Evolutionary conservation across 2,797 vertebrate genomes (phyloP), one percentile per base, ranked within the genome.

Genomic region (Molossus molossus): DNA sequence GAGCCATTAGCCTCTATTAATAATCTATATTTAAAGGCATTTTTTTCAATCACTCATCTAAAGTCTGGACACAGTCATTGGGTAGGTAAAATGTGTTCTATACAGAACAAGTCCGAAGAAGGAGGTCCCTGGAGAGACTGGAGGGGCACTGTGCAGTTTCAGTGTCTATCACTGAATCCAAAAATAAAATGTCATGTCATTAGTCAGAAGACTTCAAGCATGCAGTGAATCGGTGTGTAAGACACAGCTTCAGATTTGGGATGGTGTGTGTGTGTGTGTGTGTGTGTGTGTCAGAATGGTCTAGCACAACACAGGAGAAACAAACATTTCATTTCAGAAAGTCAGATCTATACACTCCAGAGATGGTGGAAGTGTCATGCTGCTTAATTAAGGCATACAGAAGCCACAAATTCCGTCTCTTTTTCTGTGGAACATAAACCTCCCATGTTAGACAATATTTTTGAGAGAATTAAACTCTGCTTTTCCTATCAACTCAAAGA

Each of bases 1-100:
- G 25, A 84, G 4, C 4, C 27, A 77, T 80, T n/a, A 62, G 5
- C 67, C 9, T 85, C 25, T 29, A 81, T 57, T 67, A 90, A 55
- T 20, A 62, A 72, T 13, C 11, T 40, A 23, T 75, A 37, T 67
- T 84, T 62, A 93, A 95, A 79, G 67, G 2, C 4, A 33, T 91
- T 64, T 93, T 93, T 73, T 76, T 85, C n/a, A 81, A 53, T 65
- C 53, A 83, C 27, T 93, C 57, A 70, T 21, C 53, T 17, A n/a
- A 37, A 85, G 15, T 69, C 17, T 89, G 3, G 23, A 72, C 2
- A 67, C 45, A 69, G 27, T 89, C 29, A n/a, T 10, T 65, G 21
- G 3, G 17, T 69, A 62, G 67, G 13, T 58, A 29, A 23, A 20
- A 64, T 29, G 23, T 60, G 40, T 9, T 69, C 13, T 70, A 2